phyloP scores from a whole-genome alignment of 2,113 vertebrate species.

The Porphyrio hochstetteri region DNA sequence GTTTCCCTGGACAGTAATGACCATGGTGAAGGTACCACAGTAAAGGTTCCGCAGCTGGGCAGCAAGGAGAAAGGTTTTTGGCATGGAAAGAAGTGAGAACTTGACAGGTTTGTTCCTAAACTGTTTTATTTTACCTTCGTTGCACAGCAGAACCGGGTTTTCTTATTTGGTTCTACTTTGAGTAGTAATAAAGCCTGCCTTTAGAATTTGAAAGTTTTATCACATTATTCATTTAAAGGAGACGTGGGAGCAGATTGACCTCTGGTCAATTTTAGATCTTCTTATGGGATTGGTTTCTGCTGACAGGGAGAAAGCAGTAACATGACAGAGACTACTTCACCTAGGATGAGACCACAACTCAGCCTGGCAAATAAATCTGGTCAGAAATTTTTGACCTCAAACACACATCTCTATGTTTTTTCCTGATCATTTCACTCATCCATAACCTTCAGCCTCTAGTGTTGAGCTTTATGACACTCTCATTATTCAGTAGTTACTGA shows the following conservation, averaged over 20 bases:
- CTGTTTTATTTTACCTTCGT: not conserved
- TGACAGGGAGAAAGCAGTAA: not conserved
- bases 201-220: not conserved
- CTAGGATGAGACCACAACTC: not conserved
- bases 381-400: not conserved
- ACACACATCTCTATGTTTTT: not conserved
- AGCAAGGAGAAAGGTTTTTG: not conserved
- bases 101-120: not conserved
- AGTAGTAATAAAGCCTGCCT: not conserved
- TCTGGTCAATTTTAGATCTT: not conserved
- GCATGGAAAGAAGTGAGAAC: not conserved
- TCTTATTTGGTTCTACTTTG: not conserved
- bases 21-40: not conserved
- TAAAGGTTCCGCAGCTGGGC: not conserved
- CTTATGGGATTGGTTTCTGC: not conserved
- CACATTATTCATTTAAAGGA: not conserved
- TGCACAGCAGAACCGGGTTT: not conserved
- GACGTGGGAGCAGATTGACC: not conserved
- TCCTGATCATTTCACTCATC: not conserved
- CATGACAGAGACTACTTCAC: not conserved
- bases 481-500: not conserved
- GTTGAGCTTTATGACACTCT: not conserved
- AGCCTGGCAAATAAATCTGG: not conserved
- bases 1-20: not conserved
- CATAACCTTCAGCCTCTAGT: not conserved